Evolutionary conservation across 1,140 invertebrate genomes (phyloP), one percentile per base, ranked within the genome.

Genomic region (Penaeus vannamei): DNA sequence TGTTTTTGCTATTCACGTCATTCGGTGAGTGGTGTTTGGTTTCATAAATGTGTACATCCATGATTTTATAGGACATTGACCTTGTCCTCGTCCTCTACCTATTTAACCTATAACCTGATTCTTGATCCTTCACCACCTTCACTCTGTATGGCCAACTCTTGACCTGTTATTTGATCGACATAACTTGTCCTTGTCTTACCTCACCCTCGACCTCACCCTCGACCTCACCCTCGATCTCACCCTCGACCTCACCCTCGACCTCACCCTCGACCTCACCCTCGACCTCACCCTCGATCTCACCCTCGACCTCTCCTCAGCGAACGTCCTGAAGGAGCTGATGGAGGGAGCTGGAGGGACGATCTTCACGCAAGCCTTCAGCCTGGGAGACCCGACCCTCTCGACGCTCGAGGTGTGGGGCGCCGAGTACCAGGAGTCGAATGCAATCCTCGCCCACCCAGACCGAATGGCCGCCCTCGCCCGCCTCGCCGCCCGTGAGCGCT

Each of bases 381-480:
- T 99, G 19, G 98, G 98, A 17, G 98, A 99, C 94, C 97, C 97
- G 0, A 99, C 97, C 17, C 96, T 99, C 22, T 98, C 95, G 80
- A 96, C 97, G 0, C 93, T 99, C 85, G 98, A 99, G 93, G 93
- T 99, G 10, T 99, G 98, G 98, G 98, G 98, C 0, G 98, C 98
- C 53, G 98, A 99, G 93, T 99, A 99, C 92, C 98, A 99, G 94
- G 98, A 99, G 93, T 99, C 97, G 91, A 96, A 99, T 93, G 98
- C 98, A 0, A 94, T 98, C 66, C 93, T 99, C 0, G 96, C 97
- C 90, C 94, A 94, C 66, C 93, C 95, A 1, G 88, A 96, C 85
- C 94, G 97, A 91, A 93, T 95, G 19, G 87, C 93, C 22, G 89
- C 96, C 2, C 93, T 99, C 0, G 94, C 96, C 92, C 94, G 94